These are phyloP conservation scores for Agonopterix alstromeriana DNA, from an alignment of 2,888 invertebrate genomes.

Conservation along the genomic window DNA sequence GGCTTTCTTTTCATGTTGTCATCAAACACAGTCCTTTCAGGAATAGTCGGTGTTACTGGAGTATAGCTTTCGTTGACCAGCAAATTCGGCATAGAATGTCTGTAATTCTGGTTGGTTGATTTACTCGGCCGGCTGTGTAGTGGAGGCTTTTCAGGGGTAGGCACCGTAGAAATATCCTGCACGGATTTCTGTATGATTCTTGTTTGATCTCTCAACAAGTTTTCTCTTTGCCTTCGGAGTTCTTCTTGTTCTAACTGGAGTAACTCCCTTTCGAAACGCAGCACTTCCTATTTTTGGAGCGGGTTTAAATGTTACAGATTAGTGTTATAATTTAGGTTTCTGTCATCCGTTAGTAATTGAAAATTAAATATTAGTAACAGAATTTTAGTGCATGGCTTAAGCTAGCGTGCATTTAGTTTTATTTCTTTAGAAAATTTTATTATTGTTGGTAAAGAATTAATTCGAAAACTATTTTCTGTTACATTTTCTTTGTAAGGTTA, in stretches of 20 bases:
- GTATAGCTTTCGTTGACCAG: constrained; percentile 49
- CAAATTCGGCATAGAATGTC: constrained; percentile 72
- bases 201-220: constrained; percentile 81
- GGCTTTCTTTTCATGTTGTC: constrained; percentile 57
- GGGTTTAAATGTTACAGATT: constrained; percentile 3
- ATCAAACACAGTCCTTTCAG: constrained; percentile 40
- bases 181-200: constrained; percentile 78
- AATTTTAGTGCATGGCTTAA: constrained; percentile 25
- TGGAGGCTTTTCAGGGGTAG: constrained; percentile 50
- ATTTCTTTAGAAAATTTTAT: constrained; percentile 1
- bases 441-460: too few relatives aligned
- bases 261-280: constrained; percentile 87
- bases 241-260: constrained; percentile 87
- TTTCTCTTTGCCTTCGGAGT: constrained; percentile 83
- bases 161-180: constrained; percentile 75
- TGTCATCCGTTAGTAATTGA: constrained; percentile 4
- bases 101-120: constrained; percentile 37
- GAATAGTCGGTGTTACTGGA: constrained; percentile 28
- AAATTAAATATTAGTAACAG: constrained; percentile 17
- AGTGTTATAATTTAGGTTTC: constrained; percentile 4
- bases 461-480: constrained; percentile 10
- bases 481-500: not conserved
- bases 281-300: constrained; percentile 75
- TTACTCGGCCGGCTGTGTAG: constrained; percentile 30
- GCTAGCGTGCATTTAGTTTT: constrained; percentile 30